Percentiles rank a stretch among this genome's conserved stretches.
Conservation (phyloP, 23 tunicate species). For the Aplidium turbinatum region DNA sequence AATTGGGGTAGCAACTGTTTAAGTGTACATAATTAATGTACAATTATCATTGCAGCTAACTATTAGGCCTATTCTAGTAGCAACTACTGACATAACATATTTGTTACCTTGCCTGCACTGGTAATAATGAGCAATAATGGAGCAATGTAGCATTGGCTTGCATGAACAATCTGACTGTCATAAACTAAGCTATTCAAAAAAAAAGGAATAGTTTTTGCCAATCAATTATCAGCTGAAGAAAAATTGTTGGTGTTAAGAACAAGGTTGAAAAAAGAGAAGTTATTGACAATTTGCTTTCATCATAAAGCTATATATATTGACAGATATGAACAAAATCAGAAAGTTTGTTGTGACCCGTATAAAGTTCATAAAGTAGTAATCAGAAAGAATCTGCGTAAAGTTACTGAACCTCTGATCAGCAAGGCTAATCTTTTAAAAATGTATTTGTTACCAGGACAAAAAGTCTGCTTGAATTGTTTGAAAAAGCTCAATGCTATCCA, state of each 20-base stretch:
- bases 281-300: background rate
- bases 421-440: too few relatives aligned
- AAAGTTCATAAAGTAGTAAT: too few relatives aligned
- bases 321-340: background rate
- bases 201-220: background rate
- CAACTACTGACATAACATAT: too few relatives aligned
- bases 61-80: too few relatives aligned
- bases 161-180: background rate
- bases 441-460: background rate
- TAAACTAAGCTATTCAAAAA: background rate
- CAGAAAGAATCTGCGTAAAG: too few relatives aligned
- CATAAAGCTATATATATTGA: background rate
- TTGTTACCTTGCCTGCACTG: too few relatives aligned
- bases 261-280: background rate
- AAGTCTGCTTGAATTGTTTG: background rate
- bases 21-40: too few relatives aligned
- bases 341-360: too few relatives aligned
- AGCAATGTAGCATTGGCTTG: background rate
- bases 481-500: slow-evolving; percentile 1
- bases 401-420: too few relatives aligned
- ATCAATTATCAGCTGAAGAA: background rate
- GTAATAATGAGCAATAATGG: too few relatives aligned
- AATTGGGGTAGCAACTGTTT: too few relatives aligned
- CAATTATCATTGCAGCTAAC: too few relatives aligned
- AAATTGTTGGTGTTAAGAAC: background rate